Evolutionary conservation across 2,888 invertebrate species (phyloP).

Genomic region (Drosophila austrosaltans): DNA sequence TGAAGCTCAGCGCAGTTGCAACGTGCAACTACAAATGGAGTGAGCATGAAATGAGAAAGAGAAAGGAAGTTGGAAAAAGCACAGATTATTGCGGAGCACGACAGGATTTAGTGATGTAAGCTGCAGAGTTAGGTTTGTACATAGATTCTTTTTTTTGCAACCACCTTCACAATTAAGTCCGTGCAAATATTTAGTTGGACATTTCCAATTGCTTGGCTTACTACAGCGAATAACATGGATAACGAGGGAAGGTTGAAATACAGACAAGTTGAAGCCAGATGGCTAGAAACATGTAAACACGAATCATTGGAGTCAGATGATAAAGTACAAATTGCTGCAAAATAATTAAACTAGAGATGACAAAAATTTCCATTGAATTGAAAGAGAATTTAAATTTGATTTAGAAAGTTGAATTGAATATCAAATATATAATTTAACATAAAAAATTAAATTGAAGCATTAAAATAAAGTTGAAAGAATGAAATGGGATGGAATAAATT

Average conservation of each 20-base stretch:
- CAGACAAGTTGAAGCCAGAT: conserved; percentile 2
- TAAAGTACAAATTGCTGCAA: conserved; percentile 6
- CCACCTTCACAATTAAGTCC: conserved; percentile 61
- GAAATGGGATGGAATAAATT: neutral
- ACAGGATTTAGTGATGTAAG: conserved; percentile 64
- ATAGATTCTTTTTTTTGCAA: neutral
- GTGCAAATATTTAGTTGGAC: conserved; percentile 51
- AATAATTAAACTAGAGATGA: conserved; percentile 7
- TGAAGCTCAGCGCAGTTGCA: conserved; percentile 1
- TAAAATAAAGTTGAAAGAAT: neutral
- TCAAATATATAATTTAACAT: neutral
- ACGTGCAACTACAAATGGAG: neutral
- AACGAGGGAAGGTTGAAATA: conserved; percentile 9
- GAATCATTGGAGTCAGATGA: conserved; percentile 5
- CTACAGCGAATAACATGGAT: neutral
- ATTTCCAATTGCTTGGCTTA: conserved; percentile 7
- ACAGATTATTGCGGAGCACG: conserved; percentile 58
- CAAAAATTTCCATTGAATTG: neutral
- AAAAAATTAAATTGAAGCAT: neutral
- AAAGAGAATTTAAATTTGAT: neutral
- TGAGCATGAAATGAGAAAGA: neutral
- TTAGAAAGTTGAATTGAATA: neutral
- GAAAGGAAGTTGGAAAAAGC: neutral
- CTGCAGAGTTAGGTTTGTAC: conserved; percentile 13
- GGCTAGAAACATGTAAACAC: conserved; percentile 40